Conservation (phyloP, 2,113 vertebrate genomes). For the Peromyscus californicus region DNA sequence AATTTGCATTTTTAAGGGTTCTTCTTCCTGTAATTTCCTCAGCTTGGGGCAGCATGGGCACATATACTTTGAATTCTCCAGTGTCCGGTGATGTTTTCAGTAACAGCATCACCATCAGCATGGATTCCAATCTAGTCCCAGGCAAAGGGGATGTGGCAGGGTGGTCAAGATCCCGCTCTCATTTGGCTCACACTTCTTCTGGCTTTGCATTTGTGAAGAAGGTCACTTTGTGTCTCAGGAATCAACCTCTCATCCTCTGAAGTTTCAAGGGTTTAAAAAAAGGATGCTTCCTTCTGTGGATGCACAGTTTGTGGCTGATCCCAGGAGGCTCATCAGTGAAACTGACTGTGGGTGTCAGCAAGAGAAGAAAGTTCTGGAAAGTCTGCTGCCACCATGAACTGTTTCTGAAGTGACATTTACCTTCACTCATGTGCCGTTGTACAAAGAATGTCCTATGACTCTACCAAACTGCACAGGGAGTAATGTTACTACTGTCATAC, state of each 20-base stretch:
- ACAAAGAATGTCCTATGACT: neutral
- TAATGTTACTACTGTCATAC: neutral
- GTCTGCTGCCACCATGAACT: neutral
- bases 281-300: neutral
- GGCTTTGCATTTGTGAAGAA: neutral
- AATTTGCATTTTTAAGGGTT: conserved; percentile 61
- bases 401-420: neutral
- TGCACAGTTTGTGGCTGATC: neutral
- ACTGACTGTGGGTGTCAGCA: neutral
- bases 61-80: conserved; percentile 6
- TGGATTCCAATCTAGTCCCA: neutral
- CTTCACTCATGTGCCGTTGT: neutral
- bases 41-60: neutral
- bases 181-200: neutral
- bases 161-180: neutral
- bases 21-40: conserved; percentile 47
- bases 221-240: neutral
- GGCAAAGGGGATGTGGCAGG: accelerated
- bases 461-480: neutral
- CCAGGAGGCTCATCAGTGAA: neutral
- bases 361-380: neutral
- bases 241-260: neutral
- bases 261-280: neutral
- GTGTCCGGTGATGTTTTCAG: neutral
- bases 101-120: neutral